phyloP scores from a whole-genome alignment of 2,888 invertebrate species.

The Eilema griseolum region DNA sequence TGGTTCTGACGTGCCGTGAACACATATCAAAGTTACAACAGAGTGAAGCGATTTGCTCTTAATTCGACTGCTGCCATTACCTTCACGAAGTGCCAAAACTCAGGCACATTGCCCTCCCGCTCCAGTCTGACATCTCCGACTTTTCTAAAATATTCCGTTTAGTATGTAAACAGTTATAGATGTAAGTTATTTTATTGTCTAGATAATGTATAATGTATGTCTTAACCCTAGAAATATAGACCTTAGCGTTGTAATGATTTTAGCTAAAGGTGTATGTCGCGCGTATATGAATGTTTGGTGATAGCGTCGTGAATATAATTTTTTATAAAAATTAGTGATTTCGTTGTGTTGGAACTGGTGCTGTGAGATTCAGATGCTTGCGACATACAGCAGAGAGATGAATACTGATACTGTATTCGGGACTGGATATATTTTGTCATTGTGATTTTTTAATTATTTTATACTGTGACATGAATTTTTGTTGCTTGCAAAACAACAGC shows the following conservation, averaged over 20 bases:
- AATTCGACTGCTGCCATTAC: constrained; percentile 26
- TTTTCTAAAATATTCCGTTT: constrained; percentile 76
- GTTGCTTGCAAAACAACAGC: constrained; percentile 77
- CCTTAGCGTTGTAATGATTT: constrained; percentile 75
- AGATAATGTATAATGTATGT: constrained; percentile 81
- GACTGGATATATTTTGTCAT: constrained; percentile 71
- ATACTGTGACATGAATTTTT: constrained; percentile 68
- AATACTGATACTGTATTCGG: constrained; percentile 71
- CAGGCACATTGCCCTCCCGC: constrained; percentile 61
- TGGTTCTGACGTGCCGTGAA: constrained; percentile 40
- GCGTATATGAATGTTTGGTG: constrained; percentile 76
- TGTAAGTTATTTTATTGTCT: constrained; percentile 83
- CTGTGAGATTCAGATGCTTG: constrained; percentile 83
- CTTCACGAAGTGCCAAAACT: constrained; percentile 71
- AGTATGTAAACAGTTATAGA: constrained; percentile 80
- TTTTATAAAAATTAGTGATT: constrained; percentile 60
- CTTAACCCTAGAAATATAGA: constrained; percentile 78
- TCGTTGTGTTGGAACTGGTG: constrained; percentile 76
- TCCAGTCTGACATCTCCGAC: constrained; percentile 59
- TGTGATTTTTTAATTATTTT: constrained; percentile 76
- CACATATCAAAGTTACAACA: constrained; percentile 48
- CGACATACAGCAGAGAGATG: constrained; percentile 71
- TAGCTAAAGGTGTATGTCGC: constrained; percentile 80
- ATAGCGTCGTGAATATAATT: constrained; percentile 43
- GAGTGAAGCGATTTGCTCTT: constrained; percentile 22